Base-by-base conservation (phyloP, 2,113 vertebrate genomes). In the Haplochromis burtoni region DNA sequence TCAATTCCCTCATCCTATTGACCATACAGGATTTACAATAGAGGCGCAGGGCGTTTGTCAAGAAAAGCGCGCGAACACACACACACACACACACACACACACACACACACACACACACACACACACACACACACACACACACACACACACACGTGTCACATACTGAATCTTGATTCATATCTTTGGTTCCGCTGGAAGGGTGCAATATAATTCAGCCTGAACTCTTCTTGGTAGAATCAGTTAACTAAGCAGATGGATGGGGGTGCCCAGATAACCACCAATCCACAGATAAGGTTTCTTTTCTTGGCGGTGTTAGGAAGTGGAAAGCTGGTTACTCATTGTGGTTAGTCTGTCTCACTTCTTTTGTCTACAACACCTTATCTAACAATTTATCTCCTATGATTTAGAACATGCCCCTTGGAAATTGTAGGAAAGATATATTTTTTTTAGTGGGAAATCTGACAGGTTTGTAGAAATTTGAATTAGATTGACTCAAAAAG, bases 1-100 rank as follows among this genome's bases (percentile, higher is more conserved):
- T 87, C 86, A 55, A 89, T 90, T 79, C 88, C 84, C 55, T 88
- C 79, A 91, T 89, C 87, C 80, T 42, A 71, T 89, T 88, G 79
- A 76, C 82, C 87, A 84, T 86, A 81, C 89, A 86, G 29, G 61
- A 42, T 81, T 42, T 80, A 82, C 76, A 86, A 83, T 42, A 59
- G 86, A 82, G 66, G 73, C 59, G 45, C 66, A 80, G 61, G n/a
- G 78, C 7, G 11, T 87, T 29, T 49, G 79, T 88, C 42, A 78
- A 51, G 59, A 82, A 66, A 84, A 61, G 24, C 55, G 1, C 51
- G 1, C 45, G 1, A 6, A 0, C 40, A 0, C 40, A 0, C 10
- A 1, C 47, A 21, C 4, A 6, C 42, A 31, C n/a, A 14, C 47
- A 16, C 4, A 5, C 35, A 38, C n/a, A 14, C 47, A 21, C 4